Percentiles rank a stretch among this genome's conserved stretches.
Evolutionary conservation across 92 coral and sea anemone species (phyloP).

Genomic region (Zoanthus sansibaricus): DNA sequence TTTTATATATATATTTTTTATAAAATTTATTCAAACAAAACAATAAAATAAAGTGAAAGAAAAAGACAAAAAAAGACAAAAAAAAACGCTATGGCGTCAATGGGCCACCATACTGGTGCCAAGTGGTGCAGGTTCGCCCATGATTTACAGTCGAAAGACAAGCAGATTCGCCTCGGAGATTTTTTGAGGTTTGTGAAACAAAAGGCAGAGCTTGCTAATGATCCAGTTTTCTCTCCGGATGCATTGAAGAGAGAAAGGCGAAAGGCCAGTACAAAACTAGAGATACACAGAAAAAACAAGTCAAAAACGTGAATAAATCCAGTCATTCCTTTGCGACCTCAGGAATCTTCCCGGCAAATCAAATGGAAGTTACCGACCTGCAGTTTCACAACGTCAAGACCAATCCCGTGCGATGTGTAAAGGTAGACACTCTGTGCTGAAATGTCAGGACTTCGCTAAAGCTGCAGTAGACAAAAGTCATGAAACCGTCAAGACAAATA

Average conservation of each 20-base stretch:
- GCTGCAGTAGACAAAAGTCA: slow-evolving; percentile 49
- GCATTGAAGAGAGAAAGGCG: slow-evolving; percentile 45
- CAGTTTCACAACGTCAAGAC: slow-evolving; percentile 15
- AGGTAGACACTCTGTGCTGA: slow-evolving; percentile 56
- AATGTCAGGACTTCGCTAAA: slow-evolving; percentile 59
- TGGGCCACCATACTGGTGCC: too few relatives aligned
- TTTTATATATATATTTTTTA: too few relatives aligned
- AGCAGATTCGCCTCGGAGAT: background rate
- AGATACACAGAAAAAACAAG: slow-evolving; percentile 16
- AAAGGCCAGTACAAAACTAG: slow-evolving; percentile 27
- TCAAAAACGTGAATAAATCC: slow-evolving; percentile 9
- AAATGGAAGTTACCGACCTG: slow-evolving; percentile 11
- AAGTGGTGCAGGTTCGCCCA: too few relatives aligned
- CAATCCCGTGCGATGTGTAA: slow-evolving; percentile 61
- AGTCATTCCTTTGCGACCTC: slow-evolving; percentile 13
- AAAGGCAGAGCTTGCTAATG: slow-evolving; percentile 60
- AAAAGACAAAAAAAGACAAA: too few relatives aligned
- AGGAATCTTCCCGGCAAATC: slow-evolving; percentile 36
- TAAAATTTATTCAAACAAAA: too few relatives aligned
- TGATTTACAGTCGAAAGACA: too few relatives aligned
- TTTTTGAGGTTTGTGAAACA: slow-evolving; percentile 49
- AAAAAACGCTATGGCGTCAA: too few relatives aligned
- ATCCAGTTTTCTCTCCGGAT: slow-evolving; percentile 60
- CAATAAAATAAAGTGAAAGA: too few relatives aligned
- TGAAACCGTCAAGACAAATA: slow-evolving; percentile 42